These are phyloP conservation scores for Andrena bucephala DNA, from an alignment of 2,888 invertebrate species.

Conservation along the genomic window DNA sequence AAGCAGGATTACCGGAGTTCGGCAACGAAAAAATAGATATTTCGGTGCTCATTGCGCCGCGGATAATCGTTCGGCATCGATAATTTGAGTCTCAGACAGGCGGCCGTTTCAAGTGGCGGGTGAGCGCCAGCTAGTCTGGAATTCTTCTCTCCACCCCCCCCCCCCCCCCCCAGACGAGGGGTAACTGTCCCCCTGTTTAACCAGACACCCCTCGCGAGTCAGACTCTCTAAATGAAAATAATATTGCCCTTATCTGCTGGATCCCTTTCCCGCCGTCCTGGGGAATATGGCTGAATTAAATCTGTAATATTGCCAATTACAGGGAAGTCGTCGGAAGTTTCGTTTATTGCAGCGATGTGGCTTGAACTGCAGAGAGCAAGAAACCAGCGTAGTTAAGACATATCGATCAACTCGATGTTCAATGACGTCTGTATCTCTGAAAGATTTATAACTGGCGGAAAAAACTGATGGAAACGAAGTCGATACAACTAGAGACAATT, in stretches of 20 bases:
- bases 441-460: too few relatives aligned
- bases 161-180: background rate
- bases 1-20: conserved; percentile 61
- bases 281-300: conserved; percentile 22
- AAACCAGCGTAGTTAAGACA: background rate
- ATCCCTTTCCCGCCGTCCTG: background rate
- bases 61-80: conserved; percentile 49
- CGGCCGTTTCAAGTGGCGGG: conserved; percentile 37
- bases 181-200: conserved; percentile 38
- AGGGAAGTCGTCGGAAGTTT: conserved; percentile 31
- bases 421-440: too few relatives aligned
- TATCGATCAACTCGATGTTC: too few relatives aligned
- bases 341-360: conserved; percentile 25
- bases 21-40: conserved; percentile 53
- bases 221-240: conserved; percentile 45
- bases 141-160: background rate
- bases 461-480: too few relatives aligned
- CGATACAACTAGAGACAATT: background rate
- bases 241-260: conserved; percentile 24
- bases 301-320: conserved; percentile 41
- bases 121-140: conserved; percentile 31
- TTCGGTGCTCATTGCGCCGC: conserved; percentile 38
- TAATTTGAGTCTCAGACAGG: conserved; percentile 64
- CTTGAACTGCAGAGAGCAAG: background rate
- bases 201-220: conserved; percentile 31